These are phyloP conservation scores for Papilio aristodemus DNA, from an alignment of 1,140 invertebrate species.

Conservation along the genomic window DNA sequence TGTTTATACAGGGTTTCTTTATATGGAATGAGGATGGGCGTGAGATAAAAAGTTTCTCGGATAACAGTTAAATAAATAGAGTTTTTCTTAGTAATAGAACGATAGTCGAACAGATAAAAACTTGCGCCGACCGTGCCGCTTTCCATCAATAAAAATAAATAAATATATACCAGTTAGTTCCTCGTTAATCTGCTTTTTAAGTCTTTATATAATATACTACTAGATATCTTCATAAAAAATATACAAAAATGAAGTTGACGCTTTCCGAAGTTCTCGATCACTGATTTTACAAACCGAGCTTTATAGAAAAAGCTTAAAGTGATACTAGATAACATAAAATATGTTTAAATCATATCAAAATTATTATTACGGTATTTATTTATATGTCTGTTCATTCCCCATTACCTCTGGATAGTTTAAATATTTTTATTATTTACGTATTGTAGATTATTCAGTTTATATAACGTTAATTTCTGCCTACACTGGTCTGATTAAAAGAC, in stretches of 20 bases:
- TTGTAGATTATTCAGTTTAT: not conserved
- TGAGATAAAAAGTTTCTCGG: conserved; percentile 48
- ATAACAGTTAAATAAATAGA: conserved; percentile 53
- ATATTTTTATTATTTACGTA: no score
- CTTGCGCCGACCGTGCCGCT: conserved; percentile 33
- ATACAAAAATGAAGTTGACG: not conserved
- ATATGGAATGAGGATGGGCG: conserved; percentile 19
- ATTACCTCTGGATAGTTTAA: no score
- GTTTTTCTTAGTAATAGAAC: conserved; percentile 44
- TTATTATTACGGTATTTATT: no score
- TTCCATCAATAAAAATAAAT: conserved; percentile 30
- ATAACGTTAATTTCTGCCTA: not conserved
- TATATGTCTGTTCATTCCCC: no score
- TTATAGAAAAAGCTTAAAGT: conserved; percentile 5
- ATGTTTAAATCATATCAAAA: no score
- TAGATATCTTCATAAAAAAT: no score
- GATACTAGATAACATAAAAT: no score
- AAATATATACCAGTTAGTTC: conserved; percentile 27
- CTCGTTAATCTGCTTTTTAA: not conserved
- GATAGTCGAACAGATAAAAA: conserved; percentile 51
- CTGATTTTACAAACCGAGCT: not conserved
- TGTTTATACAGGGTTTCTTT: conserved; percentile 34
- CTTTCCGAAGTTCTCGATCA: not conserved
- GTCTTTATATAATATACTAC: not conserved
- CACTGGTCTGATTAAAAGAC: not conserved